Conservation (phyloP, 2,113 vertebrate species). For the Uria aalge region DNA sequence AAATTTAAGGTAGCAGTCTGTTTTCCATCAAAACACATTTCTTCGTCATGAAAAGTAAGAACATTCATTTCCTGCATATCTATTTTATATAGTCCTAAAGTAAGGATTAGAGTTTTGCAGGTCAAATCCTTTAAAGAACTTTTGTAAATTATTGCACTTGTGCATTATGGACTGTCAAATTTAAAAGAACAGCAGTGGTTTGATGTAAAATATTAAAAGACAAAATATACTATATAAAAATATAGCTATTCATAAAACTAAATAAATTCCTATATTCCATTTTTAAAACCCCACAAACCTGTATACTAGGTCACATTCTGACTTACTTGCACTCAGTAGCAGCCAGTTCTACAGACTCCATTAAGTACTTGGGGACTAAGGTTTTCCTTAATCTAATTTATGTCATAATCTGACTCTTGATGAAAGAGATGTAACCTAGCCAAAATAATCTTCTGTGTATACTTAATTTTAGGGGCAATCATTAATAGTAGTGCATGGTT, state of each 20-base stretch:
- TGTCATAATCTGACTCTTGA: background rate
- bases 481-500: background rate
- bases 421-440: background rate
- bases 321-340: background rate
- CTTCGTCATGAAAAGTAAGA: background rate
- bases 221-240: conserved; percentile 34
- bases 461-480: background rate
- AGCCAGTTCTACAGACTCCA: background rate
- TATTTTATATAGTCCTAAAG: background rate
- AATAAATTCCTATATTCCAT: background rate
- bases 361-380: background rate
- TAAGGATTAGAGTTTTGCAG: background rate
- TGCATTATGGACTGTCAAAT: background rate
- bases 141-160: conserved; percentile 53
- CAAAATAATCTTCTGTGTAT: background rate
- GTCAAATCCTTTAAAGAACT: background rate
- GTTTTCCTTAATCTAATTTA: background rate
- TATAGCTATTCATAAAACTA: conserved; percentile 15
- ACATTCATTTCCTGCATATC: background rate
- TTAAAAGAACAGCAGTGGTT: conserved; percentile 17
- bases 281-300: background rate
- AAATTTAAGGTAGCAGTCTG: background rate
- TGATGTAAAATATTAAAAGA: conserved; percentile 24
- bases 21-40: background rate
- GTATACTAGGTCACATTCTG: background rate